Evolutionary conservation across 2,797 vertebrate genomes (phyloP).

Genomic region (Lutjanus campechanus): DNA sequence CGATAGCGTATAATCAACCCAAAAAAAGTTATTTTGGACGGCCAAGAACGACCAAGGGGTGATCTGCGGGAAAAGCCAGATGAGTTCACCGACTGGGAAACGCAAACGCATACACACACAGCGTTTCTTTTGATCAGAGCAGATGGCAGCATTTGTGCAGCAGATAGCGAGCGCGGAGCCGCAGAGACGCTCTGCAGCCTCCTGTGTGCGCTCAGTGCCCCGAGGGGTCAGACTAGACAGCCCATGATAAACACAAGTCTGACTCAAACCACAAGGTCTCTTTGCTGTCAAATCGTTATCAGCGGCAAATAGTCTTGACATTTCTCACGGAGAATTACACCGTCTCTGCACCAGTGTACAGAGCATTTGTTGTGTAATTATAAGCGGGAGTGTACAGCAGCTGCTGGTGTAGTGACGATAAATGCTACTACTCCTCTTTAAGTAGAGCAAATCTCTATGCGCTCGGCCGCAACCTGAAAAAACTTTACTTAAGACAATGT

Average conservation of each 20-base stretch:
- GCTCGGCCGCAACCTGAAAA: conserved; percentile 14
- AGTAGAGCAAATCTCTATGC: conserved; percentile 9
- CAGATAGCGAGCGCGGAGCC: conserved; percentile 42
- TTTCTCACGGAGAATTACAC: conserved; percentile 46
- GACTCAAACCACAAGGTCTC: conserved; percentile 62
- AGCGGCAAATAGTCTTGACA: conserved; percentile 56
- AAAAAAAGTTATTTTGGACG: conserved; percentile 85
- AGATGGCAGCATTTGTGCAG: conserved; percentile 72
- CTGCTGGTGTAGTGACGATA: conserved; percentile 34
- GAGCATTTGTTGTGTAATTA: conserved; percentile 40
- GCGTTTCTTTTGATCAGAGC: conserved; percentile 77
- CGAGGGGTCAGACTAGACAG: conserved; percentile 66
- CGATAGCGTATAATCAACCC: conserved; percentile 84
- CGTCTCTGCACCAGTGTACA: conserved; percentile 11
- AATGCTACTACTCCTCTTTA: conserved; percentile 13
- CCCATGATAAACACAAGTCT: conserved; percentile 61
- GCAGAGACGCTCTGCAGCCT: conserved; percentile 48
- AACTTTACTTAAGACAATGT: conserved; percentile 27
- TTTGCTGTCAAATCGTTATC: conserved; percentile 68
- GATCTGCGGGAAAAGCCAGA: conserved; percentile 80
- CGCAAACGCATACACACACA: conserved; percentile 47
- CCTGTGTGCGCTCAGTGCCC: conserved; percentile 35
- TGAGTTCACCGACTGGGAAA: conserved; percentile 79
- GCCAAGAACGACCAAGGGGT: conserved; percentile 71
- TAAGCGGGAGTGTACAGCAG: conserved; percentile 21